Base-by-base conservation (phyloP, 2,888 invertebrate genomes). In the Ptycholaimellus sp. region DNA sequence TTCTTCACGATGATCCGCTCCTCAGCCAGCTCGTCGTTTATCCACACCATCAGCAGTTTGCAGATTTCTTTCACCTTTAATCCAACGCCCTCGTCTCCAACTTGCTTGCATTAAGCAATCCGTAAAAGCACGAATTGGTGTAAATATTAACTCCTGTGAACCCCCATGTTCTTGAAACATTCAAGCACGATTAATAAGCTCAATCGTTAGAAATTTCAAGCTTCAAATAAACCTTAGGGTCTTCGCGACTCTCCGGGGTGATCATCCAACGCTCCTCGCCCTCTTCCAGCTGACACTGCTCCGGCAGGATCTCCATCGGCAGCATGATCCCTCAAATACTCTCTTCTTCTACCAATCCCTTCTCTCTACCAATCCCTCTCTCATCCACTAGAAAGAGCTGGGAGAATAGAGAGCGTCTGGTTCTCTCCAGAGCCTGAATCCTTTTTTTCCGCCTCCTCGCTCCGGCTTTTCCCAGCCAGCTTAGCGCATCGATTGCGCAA, bases 191-290 rank as follows among this genome's bases (percentile, higher is more conserved):
- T n/a, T n/a, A n/a, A n/a, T n/a, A n/a, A n/a, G n/a, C n/a, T n/a
- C n/a, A n/a, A n/a, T n/a, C n/a, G n/a, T n/a, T n/a, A n/a, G n/a
- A n/a, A n/a, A n/a, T n/a, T n/a, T n/a, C n/a, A n/a, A n/a, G n/a
- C n/a, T n/a, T 13, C 25, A 25, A 25, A 25, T 25, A n/a, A 1
- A 90, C 70, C 59, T 79, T 76, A 0, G 78, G 74, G 59, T 87
- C 80, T 40, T 77, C 76, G 44, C 76, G 70, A 1, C 83, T 82
- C 43, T 72, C 70, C 0, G 79, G 77, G 52, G 85, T 83, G 48
- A 96, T 77, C 63, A 93, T 83, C 9, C 85, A 82, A 45, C 93
- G 69, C 63, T 87, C 87, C 62, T 93, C 93, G 64, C 83, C 83
- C 53, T 96, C 93, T 56, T 77, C 90, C 34, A 54, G 38, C 30